A percentile compares a stretch with the other conserved stretches of the same genome.
phyloP scores from a whole-genome alignment of 2,113 vertebrate species.

The Fulmarus glacialis region DNA sequence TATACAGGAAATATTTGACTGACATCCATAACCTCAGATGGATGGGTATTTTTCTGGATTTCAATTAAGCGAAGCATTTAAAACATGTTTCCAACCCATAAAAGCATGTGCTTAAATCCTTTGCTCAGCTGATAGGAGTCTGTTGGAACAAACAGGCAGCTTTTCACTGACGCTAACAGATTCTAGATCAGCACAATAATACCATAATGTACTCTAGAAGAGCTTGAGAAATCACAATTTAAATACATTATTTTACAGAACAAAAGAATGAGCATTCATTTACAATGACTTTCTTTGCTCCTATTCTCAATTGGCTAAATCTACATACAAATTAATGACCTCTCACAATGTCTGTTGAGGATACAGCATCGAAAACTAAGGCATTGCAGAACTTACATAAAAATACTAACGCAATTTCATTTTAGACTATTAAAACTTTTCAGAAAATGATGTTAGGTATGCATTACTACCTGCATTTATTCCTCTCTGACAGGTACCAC shows the following conservation, averaged over 20 bases:
- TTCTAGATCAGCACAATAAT: neutral
- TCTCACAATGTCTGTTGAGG: slow-evolving; percentile 18
- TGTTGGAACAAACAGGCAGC: neutral
- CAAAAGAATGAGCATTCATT: neutral
- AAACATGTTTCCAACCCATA: neutral
- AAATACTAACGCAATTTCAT: neutral
- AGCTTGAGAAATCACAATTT: neutral
- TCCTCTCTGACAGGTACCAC: neutral
- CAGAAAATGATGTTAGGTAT: neutral
- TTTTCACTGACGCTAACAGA: neutral
- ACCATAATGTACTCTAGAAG: neutral
- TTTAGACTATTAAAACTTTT: slow-evolving; percentile 16
- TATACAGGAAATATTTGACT: neutral
- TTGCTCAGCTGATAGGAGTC: neutral
- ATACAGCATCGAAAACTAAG: neutral
- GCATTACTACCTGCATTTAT: neutral
- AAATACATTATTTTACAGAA: neutral
- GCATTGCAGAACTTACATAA: neutral
- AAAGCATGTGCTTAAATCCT: neutral
- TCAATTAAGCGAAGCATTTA: neutral
- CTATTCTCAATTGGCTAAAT: slow-evolving; percentile 22
- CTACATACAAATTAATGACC: slow-evolving; percentile 46
- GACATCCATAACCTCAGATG: neutral
- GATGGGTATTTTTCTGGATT: neutral
- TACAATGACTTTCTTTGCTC: neutral